Percentiles rank a stretch among this genome's conserved stretches.
Conservation (phyloP, 2,888 invertebrate genomes). For the Megalurothrips usitatus region DNA sequence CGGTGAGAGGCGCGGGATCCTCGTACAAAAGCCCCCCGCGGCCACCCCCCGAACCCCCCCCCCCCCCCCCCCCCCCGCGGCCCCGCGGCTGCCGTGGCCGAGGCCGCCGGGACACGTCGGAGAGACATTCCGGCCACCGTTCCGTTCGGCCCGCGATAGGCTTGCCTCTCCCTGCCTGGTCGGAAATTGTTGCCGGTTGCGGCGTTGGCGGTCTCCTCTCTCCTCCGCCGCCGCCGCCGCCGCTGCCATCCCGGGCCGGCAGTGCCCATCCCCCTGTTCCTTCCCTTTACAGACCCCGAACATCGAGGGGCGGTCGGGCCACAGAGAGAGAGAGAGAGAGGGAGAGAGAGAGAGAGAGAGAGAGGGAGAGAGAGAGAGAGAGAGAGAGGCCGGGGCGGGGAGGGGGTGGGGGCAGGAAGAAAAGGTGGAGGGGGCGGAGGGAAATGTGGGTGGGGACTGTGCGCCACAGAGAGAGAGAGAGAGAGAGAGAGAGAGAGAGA, state of each 20-base stretch:
- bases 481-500: background rate
- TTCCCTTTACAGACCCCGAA: background rate
- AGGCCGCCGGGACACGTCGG: background rate
- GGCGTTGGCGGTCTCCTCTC: background rate
- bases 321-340: too few species aligned
- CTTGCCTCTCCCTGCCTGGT: background rate
- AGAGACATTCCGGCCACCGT: background rate
- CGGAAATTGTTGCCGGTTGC: slow-evolving; percentile 24
- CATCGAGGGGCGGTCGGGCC: too few species aligned
- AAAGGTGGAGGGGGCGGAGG: background rate
- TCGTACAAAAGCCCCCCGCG: too few species aligned
- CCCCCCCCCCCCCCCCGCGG: background rate
- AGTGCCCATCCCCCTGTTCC: slow-evolving; percentile 28
- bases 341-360: background rate
- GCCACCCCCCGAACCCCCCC: too few species aligned
- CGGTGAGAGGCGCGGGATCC: too few species aligned
- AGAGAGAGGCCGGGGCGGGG: background rate
- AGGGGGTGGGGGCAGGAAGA: too few species aligned
- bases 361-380: background rate
- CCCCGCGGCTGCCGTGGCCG: background rate
- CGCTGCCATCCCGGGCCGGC: background rate
- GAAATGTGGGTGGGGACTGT: background rate
- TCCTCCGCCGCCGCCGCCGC: too few species aligned
- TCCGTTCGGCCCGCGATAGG: background rate
- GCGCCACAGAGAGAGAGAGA: background rate